phyloP scores from a whole-genome alignment of 2,797 vertebrate species.

The Propithecus perrieri region DNA sequence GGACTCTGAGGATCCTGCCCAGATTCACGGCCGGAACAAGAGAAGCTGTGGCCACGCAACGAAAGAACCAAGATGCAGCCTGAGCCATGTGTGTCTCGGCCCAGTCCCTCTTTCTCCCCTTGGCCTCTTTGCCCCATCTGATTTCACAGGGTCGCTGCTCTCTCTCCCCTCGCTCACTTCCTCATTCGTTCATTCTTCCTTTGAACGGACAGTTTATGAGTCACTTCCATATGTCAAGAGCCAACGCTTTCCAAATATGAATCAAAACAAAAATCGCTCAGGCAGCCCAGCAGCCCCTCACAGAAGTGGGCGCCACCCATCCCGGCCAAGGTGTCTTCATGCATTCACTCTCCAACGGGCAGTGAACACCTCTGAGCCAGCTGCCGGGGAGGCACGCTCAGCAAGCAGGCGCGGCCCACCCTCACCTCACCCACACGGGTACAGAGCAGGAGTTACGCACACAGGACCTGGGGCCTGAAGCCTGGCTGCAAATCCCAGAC shows the following conservation, averaged over 20 bases:
- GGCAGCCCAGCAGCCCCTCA: neutral
- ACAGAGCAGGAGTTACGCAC: neutral
- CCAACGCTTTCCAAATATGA: neutral
- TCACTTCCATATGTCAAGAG: neutral
- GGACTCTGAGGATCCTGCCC: neutral
- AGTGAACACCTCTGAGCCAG: neutral
- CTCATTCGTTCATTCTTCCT: neutral
- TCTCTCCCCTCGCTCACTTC: no score
- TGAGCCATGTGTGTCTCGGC: rapidly evolving
- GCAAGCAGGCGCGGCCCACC: neutral
- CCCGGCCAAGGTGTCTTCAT: neutral
- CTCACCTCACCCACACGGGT: neutral
- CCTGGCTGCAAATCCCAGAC: neutral
- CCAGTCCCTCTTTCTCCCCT: no score
- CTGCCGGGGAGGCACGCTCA: no score
- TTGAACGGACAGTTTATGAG: neutral
- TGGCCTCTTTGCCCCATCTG: neutral
- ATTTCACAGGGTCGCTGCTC: neutral
- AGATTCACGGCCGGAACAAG: neutral
- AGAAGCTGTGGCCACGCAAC: neutral
- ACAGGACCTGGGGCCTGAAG: neutral
- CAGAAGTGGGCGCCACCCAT: neutral
- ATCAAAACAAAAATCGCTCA: neutral
- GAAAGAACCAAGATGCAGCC: neutral
- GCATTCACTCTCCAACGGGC: neutral